Conservation (phyloP, 2,113 vertebrate genomes). For the Phyllostomus discolor region DNA sequence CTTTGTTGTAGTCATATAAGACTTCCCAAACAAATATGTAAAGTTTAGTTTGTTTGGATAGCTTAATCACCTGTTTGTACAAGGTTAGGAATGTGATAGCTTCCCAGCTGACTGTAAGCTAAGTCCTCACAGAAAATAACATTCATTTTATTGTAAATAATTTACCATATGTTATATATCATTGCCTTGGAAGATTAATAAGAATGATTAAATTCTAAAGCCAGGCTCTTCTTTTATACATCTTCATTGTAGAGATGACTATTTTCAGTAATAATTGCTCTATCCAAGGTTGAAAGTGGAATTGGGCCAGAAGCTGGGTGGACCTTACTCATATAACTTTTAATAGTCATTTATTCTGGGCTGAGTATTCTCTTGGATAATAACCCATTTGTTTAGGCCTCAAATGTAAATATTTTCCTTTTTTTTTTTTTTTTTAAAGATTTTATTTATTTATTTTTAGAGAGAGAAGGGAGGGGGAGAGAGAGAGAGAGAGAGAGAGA, state of each 20-base stretch:
- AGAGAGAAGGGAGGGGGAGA: too few relatives aligned
- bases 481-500: too few relatives aligned
- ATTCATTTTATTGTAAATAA: background rate
- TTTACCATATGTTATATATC: background rate
- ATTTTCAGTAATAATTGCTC: background rate
- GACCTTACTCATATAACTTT: background rate
- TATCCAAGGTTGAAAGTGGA: background rate
- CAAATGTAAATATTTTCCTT: constrained; percentile 4
- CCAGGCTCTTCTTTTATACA: background rate
- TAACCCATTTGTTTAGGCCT: background rate
- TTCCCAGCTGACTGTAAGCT: background rate
- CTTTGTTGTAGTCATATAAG: background rate
- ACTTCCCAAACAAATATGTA: background rate
- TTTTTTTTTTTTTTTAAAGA: too few relatives aligned
- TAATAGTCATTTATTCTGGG: background rate
- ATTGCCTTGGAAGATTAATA: background rate
- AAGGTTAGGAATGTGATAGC: background rate
- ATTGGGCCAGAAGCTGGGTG: background rate
- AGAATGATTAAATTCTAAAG: background rate
- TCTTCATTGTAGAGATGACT: background rate
- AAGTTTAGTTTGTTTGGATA: background rate
- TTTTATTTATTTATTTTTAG: too few relatives aligned
- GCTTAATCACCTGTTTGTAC: background rate
- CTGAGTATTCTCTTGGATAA: background rate
- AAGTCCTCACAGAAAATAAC: constrained; percentile 6